Conservation (phyloP, 2,888 invertebrate species). For the Caenorhabditis sp. region DNA sequence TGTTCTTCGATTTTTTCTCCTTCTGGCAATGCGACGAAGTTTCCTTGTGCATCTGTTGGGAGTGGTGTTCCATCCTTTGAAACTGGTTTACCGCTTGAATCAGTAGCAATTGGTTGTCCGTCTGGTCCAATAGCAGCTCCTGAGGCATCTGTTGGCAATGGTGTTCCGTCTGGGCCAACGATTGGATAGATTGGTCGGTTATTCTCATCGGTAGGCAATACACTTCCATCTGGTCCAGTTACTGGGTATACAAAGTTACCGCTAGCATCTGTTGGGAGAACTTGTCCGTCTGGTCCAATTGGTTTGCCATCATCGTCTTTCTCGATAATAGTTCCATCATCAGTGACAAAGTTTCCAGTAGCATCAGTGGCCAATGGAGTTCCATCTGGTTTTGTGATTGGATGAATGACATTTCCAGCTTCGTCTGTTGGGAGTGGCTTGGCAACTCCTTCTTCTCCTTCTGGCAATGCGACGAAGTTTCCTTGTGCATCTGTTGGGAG, state of each 20-base stretch:
- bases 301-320: slow-evolving; percentile 19
- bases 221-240: slow-evolving; percentile 24
- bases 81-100: slow-evolving; percentile 28
- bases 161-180: slow-evolving; percentile 27
- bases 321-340: slow-evolving; percentile 11
- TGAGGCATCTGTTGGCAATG: slow-evolving; percentile 27
- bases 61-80: slow-evolving; percentile 34
- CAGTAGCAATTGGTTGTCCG: slow-evolving; percentile 44
- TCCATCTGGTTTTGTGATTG: slow-evolving; percentile 32
- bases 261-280: slow-evolving; percentile 41
- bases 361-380: slow-evolving; percentile 31
- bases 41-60: slow-evolving; percentile 54
- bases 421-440: slow-evolving; percentile 29
- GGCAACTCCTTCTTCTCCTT: slow-evolving; percentile 19
- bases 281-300: slow-evolving; percentile 37
- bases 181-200: slow-evolving; percentile 29
- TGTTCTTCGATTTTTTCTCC: neutral
- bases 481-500: slow-evolving; percentile 29
- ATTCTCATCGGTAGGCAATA: slow-evolving; percentile 29
- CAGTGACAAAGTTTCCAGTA: slow-evolving; percentile 19
- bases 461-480: slow-evolving; percentile 11
- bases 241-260: slow-evolving; percentile 43
- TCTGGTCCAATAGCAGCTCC: slow-evolving; percentile 28
- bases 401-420: slow-evolving; percentile 29
- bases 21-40: slow-evolving; percentile 39